Percentiles rank a stretch among this genome's conserved stretches.
Evolutionary conservation across 30 jellyfish, hydroid and myxozoan species (phyloP).

Genomic region (Rhopilema esculentum): DNA sequence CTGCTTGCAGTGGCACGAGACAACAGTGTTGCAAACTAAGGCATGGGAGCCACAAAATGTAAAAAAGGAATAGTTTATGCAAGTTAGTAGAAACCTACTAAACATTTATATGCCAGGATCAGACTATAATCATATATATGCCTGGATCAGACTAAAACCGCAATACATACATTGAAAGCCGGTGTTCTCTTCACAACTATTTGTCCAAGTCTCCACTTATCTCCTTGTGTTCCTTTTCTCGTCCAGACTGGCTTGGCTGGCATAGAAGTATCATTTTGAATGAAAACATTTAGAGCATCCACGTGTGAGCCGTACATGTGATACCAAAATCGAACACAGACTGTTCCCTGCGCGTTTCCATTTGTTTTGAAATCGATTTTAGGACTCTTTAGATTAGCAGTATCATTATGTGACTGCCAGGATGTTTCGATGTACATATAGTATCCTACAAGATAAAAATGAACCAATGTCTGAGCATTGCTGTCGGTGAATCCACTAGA

Average conservation of each 20-base stretch:
- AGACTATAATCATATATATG: too few species aligned
- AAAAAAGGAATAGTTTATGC: background rate
- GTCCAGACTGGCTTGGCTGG: constrained; percentile 89
- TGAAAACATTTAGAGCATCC: constrained; percentile 80
- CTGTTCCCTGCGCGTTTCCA: constrained; percentile 55
- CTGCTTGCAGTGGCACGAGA: too few species aligned
- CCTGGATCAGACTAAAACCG: too few species aligned
- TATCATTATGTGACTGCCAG: constrained; percentile 76
- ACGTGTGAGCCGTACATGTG: constrained; percentile 99
- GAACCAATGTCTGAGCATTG: background rate
- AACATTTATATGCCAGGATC: too few species aligned
- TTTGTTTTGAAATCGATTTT: constrained; percentile 65
- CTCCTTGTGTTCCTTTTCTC: constrained; percentile 86
- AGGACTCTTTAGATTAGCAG: constrained; percentile 88
- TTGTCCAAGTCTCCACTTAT: constrained; percentile 92
- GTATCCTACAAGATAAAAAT: constrained; percentile 69
- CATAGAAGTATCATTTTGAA: constrained; percentile 49
- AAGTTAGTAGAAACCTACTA: too few species aligned
- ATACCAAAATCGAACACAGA: constrained; percentile 94
- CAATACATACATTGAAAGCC: constrained; percentile 67
- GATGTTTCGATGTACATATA: constrained; percentile 98
- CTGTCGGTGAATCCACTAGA: too few species aligned
- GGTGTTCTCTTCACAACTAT: constrained; percentile 78
- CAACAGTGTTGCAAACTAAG: background rate
- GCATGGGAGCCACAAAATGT: background rate